Evolutionary conservation across 2,113 vertebrate species (phyloP).

Genomic region (Otis tarda): DNA sequence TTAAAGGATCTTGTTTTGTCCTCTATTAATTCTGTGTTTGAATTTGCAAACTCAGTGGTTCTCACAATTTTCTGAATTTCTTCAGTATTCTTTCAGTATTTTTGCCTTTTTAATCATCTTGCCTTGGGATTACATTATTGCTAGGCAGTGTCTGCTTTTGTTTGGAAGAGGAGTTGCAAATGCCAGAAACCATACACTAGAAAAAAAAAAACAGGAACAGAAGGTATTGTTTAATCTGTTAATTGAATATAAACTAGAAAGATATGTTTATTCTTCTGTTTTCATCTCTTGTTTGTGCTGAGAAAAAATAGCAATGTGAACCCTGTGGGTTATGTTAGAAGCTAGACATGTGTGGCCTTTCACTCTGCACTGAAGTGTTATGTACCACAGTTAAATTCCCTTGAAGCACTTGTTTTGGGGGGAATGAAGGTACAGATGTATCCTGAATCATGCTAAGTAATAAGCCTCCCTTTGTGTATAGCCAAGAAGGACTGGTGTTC

Average conservation of each 20-base stretch:
- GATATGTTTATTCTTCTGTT: neutral
- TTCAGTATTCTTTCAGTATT: neutral
- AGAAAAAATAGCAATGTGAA: neutral
- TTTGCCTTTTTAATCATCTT: neutral
- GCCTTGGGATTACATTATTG: neutral
- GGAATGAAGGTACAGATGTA: neutral
- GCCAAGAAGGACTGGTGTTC: neutral
- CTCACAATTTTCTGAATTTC: neutral
- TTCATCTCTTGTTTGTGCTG: conserved; percentile 2
- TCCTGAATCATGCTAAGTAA: neutral
- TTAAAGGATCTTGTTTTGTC: neutral
- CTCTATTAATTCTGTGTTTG: neutral
- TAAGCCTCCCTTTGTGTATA: neutral
- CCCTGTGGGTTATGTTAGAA: neutral
- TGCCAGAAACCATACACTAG: neutral
- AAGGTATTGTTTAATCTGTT: conserved; percentile 12
- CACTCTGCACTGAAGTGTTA: neutral
- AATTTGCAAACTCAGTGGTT: neutral
- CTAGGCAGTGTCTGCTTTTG: neutral
- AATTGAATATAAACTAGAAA: neutral
- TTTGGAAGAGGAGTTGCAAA: conserved; percentile 1
- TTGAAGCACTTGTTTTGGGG: neutral
- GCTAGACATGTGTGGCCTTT: neutral
- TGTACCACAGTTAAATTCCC: neutral
- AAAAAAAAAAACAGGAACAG: neutral